Evolutionary conservation across 1,140 invertebrate species (phyloP), one percentile per base, ranked within the genome.

Genomic region (Drosophila nebulosa): DNA sequence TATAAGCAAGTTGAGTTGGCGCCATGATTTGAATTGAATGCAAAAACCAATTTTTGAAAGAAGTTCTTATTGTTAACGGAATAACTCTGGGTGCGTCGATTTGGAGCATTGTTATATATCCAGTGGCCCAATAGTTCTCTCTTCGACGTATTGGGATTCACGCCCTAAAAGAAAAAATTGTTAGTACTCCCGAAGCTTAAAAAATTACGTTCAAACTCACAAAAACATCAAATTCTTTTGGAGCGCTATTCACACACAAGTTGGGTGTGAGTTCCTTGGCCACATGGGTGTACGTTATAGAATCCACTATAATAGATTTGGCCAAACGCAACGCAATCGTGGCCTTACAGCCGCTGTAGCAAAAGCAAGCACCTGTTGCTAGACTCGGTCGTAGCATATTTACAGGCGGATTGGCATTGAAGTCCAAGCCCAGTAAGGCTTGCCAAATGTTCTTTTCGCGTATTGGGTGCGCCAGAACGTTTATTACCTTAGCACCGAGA

Each of bases 321-420:
- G 81, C 79, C 46, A 90, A 52, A 2, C 73, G 69, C 9, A 90
- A 9, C 0, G 50, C 57, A 4, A 88, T 69, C 0, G 69, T 73
- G 1, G 89, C 79, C 1, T 65, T 58, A 0, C 4, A 4, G 2
- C 69, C 70, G 3, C 35, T 62, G 53, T 72, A 90, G 0, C 68
- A 89, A 16, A 90, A 90, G n/a, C 89, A 90, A 3, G 79, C 42
- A 0, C 89, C 89, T 1, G 89, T 79, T 0, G 69, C 36, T 16
- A 90, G 30, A 18, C 52, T 69, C 0, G 79, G 16, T 0, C 64
- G 65, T 10, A 90, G 26, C 61, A 90, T 79, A 52, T 89, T 81
- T 5, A 90, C 58, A 0, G 89, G 89, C 4, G 89, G 72, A 71
- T 90, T 90, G 0, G 74, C 50, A 46, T 64, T 71, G 4, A 80